These are phyloP conservation scores for Xerus rutilus DNA, from an alignment of 2,797 vertebrate species.

Conservation along the genomic window DNA sequence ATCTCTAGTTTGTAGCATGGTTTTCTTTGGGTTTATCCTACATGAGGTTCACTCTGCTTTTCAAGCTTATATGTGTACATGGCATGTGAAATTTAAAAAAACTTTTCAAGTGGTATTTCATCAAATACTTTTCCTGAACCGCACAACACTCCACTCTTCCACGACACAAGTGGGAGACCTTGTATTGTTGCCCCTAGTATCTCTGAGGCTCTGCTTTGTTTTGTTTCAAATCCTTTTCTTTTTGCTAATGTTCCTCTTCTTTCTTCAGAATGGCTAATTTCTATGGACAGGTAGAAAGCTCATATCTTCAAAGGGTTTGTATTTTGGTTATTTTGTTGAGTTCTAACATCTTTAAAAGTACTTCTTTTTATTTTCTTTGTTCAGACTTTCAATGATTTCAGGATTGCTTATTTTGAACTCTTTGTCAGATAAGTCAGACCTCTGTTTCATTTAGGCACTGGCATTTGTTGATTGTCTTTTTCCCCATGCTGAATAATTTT, in stretches of 20 bases:
- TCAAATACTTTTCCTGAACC: not conserved
- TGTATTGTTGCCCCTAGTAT: not conserved
- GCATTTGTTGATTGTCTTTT: slow-evolving; percentile 44
- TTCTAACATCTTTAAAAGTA: slow-evolving; percentile 35
- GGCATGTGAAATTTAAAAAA: not conserved
- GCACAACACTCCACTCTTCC: not conserved
- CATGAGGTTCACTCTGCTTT: not conserved
- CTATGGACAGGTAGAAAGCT: not conserved
- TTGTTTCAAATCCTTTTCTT: slow-evolving; percentile 1
- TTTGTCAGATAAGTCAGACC: slow-evolving; percentile 18
- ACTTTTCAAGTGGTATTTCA: slow-evolving; percentile 4
- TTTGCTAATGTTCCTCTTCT: not conserved
- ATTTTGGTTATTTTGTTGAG: slow-evolving; percentile 4
- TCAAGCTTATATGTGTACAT: slow-evolving; percentile 13
- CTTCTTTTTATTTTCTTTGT: slow-evolving; percentile 29
- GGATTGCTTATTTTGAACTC: not conserved
- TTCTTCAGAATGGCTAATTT: not conserved
- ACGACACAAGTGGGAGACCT: not conserved
- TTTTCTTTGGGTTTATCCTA: slow-evolving; percentile 6
- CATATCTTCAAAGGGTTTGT: not conserved
- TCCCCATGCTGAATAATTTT: slow-evolving; percentile 32
- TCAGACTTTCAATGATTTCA: not conserved
- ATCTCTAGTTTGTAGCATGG: not conserved
- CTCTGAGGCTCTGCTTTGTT: not conserved
- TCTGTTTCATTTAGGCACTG: slow-evolving; percentile 36